Percentiles rank a stretch among this genome's conserved stretches.
Evolutionary conservation across 1,140 invertebrate species (phyloP).

Genomic region (Delia radicum): DNA sequence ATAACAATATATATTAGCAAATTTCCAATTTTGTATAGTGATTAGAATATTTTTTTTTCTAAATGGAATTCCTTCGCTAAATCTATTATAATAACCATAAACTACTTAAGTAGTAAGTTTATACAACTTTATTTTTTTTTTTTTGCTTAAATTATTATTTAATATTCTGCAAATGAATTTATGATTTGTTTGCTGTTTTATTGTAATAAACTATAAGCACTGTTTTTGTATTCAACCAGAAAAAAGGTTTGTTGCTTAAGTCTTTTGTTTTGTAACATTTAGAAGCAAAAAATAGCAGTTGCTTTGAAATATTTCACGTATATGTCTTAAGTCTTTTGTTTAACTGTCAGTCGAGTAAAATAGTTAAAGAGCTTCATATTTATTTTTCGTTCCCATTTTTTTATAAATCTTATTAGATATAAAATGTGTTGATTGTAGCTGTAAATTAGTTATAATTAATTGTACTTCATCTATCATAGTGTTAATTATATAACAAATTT

Average conservation of each 20-base stretch:
- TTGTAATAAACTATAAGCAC: not conserved
- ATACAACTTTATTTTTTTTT: too few species aligned
- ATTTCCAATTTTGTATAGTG: too few species aligned
- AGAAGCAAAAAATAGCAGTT: not conserved
- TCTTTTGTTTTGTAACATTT: not conserved
- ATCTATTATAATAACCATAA: too few species aligned
- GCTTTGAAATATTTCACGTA: not conserved
- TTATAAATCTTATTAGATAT: not conserved
- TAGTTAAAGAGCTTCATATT: not conserved
- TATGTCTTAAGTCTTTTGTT: constrained; percentile 21
- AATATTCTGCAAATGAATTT: not conserved
- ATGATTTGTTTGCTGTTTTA: not conserved
- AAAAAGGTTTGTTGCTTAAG: not conserved
- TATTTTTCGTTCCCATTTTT: not conserved
- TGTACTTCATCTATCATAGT: not conserved
- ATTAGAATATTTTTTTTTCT: too few species aligned
- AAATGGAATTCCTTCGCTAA: too few species aligned
- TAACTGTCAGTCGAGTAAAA: not conserved
- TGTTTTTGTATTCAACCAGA: not conserved
- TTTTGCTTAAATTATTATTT: not conserved
- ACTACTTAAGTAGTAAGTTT: not conserved
- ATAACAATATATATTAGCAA: too few species aligned
- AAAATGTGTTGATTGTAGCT: not conserved
- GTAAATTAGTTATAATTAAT: not conserved
- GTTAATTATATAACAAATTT: not conserved